phyloP scores from a whole-genome alignment of 2,113 vertebrate species.

The Plestiodon gilberti region DNA sequence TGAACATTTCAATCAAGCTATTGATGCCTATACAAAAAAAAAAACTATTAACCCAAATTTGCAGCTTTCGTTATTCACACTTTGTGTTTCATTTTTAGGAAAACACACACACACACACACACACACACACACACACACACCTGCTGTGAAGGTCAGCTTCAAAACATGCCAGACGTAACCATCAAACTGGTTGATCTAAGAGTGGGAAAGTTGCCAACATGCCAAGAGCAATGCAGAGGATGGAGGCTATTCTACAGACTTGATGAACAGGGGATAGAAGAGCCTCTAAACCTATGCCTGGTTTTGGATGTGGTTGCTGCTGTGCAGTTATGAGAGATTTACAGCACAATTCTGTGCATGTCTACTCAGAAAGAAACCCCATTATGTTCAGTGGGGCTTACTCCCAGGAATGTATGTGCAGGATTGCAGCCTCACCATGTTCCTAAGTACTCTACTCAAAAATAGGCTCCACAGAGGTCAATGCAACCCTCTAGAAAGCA shows the following conservation, averaged over 20 bases:
- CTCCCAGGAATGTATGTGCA: neutral
- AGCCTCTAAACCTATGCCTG: neutral
- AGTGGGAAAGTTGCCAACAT: neutral
- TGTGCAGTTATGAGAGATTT: neutral
- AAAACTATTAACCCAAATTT: neutral
- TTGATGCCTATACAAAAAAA: conserved; percentile 31
- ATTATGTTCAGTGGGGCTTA: neutral
- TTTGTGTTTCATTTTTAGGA: neutral
- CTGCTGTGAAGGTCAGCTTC: neutral
- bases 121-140: neutral
- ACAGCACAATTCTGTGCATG: neutral
- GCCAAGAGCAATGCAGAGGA: neutral
- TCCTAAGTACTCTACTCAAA: neutral
- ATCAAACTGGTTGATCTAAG: neutral
- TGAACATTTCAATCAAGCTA: conserved; percentile 39
- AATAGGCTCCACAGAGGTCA: neutral
- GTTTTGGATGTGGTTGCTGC: neutral
- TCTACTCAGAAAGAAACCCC: neutral
- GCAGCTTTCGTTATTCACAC: neutral
- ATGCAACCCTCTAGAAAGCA: no score
- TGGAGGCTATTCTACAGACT: neutral
- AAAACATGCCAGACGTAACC: neutral
- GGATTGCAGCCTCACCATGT: neutral
- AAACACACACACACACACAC: neutral
- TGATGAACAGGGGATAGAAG: neutral